Evolutionary conservation across 2,888 invertebrate species (phyloP).

Genomic region (Plemyria rubiginata): DNA sequence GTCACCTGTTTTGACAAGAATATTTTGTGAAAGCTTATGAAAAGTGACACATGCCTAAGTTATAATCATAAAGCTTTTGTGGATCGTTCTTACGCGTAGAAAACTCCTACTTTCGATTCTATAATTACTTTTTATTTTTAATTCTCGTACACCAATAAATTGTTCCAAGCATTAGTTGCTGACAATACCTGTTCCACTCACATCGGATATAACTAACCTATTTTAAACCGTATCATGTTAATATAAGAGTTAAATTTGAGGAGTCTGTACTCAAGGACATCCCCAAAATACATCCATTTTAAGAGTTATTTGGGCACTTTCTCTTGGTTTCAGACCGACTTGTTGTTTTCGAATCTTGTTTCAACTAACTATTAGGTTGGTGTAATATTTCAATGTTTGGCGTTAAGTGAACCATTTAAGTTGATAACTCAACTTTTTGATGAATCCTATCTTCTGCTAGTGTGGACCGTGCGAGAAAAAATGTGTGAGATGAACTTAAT

Average conservation of each 20-base stretch:
- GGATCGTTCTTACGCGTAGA: constrained; percentile 7
- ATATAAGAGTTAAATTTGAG: neutral
- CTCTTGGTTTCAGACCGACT: constrained; percentile 11
- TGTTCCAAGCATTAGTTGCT: constrained; percentile 18
- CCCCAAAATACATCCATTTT: constrained; percentile 18
- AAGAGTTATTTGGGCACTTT: constrained; percentile 30
- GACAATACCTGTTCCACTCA: constrained; percentile 21
- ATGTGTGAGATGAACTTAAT: no score
- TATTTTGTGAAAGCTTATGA: no score
- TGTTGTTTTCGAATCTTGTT: constrained; percentile 12
- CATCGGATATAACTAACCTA: neutral
- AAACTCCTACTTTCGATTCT: constrained; percentile 12
- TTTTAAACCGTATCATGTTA: constrained; percentile 11
- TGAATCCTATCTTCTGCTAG: no score
- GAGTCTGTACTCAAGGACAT: constrained; percentile 20
- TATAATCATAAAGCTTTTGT: neutral
- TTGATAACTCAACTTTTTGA: neutral
- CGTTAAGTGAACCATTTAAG: neutral
- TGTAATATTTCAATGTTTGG: constrained; percentile 11
- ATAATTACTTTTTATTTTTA: constrained; percentile 33
- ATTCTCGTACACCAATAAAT: constrained; percentile 30
- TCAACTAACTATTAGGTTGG: constrained; percentile 7
- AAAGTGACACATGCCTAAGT: neutral
- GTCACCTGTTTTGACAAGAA: no score
- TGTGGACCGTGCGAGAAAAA: no score